Base-by-base conservation (phyloP, 2,113 vertebrate genomes). In the Zapus hudsonius region DNA sequence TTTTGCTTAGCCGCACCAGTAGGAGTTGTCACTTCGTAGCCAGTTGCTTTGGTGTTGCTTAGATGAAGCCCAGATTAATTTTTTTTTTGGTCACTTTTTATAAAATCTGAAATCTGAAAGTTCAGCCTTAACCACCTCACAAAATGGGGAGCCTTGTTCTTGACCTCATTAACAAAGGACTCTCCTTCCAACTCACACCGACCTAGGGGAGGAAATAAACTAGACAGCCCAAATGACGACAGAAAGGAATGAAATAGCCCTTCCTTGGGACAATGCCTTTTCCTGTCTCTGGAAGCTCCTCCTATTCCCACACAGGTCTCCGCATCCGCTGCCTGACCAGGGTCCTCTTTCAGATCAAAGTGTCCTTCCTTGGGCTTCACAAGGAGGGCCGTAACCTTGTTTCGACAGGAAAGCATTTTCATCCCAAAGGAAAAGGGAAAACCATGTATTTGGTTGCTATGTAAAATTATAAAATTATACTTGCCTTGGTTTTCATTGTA, bases 261-360 rank as follows among this genome's bases (percentile, higher is more conserved):
- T 84, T 97, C 96, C 97, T 93, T 42, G 40, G 97, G 98, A 98
- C 98, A 98, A 97, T 98, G 98, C 96, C 96, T 97, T 97, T 98
- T 98, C 98, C 98, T 98, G 98, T 97, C 97, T 94, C 97, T 97
- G 96, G 97, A 98, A 95, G 97, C 97, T 96, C 97, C 98, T 98
- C 97, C 97, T 97, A 95, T 97, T 98, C 98, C 98, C 98, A 98
- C 97, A 96, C 87, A 95, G 97, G 90, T 96, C 97, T 97, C 97
- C 97, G 95, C 95, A 97, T 98, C 98, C 97, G 97, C 96, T 97
- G 76, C 95, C 97, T 87, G 89, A 95, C 96, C 90, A 93, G 87
- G 96, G 97, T 97, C 96, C 95, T 97, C 97, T 98, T 97, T 98
- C 97, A 98, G 98, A 98, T 98, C 98, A 98, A 98, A 98, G 98